phyloP scores from a whole-genome alignment of 2,113 vertebrate species.

The Chlorodrepanis virens region DNA sequence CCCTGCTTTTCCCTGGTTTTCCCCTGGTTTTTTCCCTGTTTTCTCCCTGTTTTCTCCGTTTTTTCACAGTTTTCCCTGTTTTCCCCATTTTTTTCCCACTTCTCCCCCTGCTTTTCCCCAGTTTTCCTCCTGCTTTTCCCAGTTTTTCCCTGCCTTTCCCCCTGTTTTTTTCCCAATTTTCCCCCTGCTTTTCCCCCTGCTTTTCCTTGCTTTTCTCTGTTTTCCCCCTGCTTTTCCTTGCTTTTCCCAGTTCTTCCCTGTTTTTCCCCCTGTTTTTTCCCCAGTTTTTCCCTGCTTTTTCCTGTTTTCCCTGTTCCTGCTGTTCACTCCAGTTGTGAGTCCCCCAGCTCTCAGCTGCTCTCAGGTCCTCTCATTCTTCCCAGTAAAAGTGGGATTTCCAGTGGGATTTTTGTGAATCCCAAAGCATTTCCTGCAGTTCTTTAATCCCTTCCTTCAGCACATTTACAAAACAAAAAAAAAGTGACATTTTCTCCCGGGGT shows the following conservation, averaged over 20 bases:
- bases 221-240: neutral
- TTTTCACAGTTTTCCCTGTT: rapidly evolving
- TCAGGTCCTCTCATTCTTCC: rapidly evolving
- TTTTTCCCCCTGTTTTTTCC: too few species aligned
- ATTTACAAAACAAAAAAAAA: neutral
- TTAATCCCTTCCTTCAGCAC: neutral
- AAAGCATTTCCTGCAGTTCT: neutral
- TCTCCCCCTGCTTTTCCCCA: neutral
- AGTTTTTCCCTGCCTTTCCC: rapidly evolving
- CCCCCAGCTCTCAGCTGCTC: neutral
- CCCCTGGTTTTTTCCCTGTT: neutral
- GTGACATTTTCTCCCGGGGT: rapidly evolving
- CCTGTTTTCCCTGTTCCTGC: neutral
- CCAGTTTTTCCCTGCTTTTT: too few species aligned
- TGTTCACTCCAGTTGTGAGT: neutral
- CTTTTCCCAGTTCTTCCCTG: neutral
- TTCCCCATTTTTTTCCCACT: too few species aligned
- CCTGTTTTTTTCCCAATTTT: neutral
- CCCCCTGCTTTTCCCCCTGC: rapidly evolving
- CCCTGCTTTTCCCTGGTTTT: neutral
- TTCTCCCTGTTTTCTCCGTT: neutral
- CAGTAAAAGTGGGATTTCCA: neutral
- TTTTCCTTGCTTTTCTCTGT: neutral
- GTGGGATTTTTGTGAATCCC: neutral
- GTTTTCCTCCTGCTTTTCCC: neutral